A percentile compares a stretch with the other conserved stretches of the same genome.
Conservation (phyloP, 2,888 invertebrate genomes). For the Sympetrum striolatum region DNA sequence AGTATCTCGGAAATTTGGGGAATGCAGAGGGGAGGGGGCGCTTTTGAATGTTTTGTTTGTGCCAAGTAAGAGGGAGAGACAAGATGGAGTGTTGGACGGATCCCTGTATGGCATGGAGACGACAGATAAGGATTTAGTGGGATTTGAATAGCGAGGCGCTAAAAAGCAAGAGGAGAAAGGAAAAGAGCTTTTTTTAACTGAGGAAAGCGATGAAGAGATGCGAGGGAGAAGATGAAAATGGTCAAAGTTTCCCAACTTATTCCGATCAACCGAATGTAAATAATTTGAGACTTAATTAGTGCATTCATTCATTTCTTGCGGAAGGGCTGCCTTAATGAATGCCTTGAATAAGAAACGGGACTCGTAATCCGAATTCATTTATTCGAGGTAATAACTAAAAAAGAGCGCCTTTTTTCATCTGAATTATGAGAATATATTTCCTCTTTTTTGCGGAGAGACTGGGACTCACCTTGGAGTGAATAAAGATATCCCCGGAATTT, state of each 20-base stretch:
- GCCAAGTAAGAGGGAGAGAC: background rate
- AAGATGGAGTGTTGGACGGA: background rate
- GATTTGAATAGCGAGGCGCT: constrained; percentile 12
- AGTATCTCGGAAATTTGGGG: background rate
- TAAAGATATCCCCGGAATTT: too few relatives aligned
- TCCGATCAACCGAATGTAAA: background rate
- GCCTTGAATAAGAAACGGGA: background rate
- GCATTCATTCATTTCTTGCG: background rate
- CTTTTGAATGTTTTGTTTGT: constrained; percentile 41
- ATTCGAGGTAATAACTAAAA: background rate
- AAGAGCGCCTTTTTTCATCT: too few relatives aligned
- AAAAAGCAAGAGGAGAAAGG: background rate
- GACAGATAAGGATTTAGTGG: background rate
- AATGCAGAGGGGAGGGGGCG: background rate
- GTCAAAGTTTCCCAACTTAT: background rate
- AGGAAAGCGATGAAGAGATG: background rate
- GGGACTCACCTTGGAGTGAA: too few relatives aligned
- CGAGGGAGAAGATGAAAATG: background rate
- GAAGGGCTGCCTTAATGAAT: background rate
- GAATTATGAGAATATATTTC: too few relatives aligned
- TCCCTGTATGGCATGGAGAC: background rate
- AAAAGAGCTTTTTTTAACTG: background rate
- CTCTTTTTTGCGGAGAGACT: too few relatives aligned
- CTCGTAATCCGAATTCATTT: background rate
- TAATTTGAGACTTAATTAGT: background rate